phyloP scores from a whole-genome alignment of 2,113 vertebrate genomes.

The Ammospiza caudacuta region DNA sequence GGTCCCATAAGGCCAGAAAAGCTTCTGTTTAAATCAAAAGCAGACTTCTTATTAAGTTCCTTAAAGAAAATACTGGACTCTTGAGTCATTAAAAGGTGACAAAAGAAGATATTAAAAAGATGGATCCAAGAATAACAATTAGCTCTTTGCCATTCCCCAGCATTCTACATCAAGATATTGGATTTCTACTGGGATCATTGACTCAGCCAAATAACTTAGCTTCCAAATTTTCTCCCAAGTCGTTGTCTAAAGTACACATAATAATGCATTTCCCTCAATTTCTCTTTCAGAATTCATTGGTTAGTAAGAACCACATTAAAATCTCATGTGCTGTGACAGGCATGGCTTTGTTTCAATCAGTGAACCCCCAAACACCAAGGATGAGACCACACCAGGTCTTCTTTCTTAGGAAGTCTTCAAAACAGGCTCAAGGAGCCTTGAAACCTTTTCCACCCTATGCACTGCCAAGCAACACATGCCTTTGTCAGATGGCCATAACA shows the following conservation, averaged over 20 bases:
- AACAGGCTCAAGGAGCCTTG: neutral
- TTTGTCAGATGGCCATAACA: neutral
- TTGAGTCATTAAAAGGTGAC: neutral
- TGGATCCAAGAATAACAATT: neutral
- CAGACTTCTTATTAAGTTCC: neutral
- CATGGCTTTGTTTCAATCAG: neutral
- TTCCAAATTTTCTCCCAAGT: neutral
- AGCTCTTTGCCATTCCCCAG: neutral
- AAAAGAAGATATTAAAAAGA: neutral
- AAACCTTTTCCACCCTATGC: neutral
- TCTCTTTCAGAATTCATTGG: neutral
- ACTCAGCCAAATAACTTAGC: neutral
- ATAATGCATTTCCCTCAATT: neutral
- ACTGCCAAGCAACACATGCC: neutral
- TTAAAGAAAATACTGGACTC: neutral
- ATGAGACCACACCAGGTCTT: neutral
- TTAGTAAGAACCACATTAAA: neutral
- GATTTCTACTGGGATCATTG: neutral
- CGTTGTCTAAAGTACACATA: neutral
- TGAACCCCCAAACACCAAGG: neutral
- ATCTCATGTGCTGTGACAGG: neutral
- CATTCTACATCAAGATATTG: neutral
- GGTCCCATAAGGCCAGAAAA: neutral
- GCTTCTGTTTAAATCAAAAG: neutral
- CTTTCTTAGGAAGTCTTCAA: neutral